Base-by-base conservation (phyloP, 2,888 invertebrate genomes). In the Acleris holmiana region DNA sequence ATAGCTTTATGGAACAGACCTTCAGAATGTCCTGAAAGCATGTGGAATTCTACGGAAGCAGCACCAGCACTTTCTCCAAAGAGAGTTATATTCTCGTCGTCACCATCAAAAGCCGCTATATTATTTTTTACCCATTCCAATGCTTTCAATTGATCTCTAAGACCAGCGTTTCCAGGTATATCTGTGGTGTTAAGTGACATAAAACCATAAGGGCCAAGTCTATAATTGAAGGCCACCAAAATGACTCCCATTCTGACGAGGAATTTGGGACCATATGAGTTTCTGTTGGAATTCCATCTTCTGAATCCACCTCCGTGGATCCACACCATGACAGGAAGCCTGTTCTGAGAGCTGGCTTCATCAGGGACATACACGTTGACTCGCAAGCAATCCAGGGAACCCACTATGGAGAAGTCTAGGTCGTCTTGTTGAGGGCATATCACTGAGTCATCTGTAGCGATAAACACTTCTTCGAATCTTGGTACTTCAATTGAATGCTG, bases 1-100 rank as follows among this genome's bases (percentile, higher is more conserved):
- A 72, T 76, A 15, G 68, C 68, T 48, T 60, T 62, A 44, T 68
- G 67, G 48, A 70, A 70, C 56, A 70, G 49, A 18, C 61, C 68
- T 48, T 66, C 47, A 15, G 54, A 61, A 54, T 64, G 35, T 15
- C 65, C 67, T 35, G 68, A 70, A 8, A 68, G 47, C 13, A 68
- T 58, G 44, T 68, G 68, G 17, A 67, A 65, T 40, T 65, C 67
- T 7, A 70, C 62, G 0, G 68, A 68, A 5, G 65, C 60, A 8
- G 68, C 65, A 8, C 70, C 70, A 13, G 70, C 68, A 50, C 70
- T 67, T 47, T 67, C 65, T 10, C 70, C 70, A 21, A 67, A 67
- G 5, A 67, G 46, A 23, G 70, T 70, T n/a, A 70, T 68, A 21
- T 67, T 67, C 21, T 54, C 54, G 3, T 53, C 47, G 21, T 70